These are phyloP conservation scores for Drosophila obscura DNA, from an alignment of 1,140 invertebrate genomes.

Conservation along the genomic window DNA sequence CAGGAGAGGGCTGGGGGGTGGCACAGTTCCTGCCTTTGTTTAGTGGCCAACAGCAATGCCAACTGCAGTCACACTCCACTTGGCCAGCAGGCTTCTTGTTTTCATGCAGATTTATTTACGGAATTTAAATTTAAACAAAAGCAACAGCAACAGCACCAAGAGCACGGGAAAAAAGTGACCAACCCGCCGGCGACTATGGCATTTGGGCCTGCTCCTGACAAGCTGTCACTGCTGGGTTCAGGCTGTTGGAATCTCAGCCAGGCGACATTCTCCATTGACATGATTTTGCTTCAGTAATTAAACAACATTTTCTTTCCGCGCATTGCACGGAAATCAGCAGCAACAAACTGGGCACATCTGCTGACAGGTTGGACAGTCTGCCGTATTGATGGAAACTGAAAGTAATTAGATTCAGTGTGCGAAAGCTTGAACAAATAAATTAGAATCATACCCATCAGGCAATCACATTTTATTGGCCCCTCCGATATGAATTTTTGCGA, in stretches of 20 bases:
- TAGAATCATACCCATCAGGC: no score
- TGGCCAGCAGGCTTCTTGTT: conserved; percentile 26
- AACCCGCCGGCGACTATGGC: conserved; percentile 48
- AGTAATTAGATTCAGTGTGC: no score
- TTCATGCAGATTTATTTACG: conserved; percentile 57
- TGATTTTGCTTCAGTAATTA: conserved; percentile 79
- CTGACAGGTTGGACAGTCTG: conserved; percentile 14
- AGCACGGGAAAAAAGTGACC: conserved; percentile 43
- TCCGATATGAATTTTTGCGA: no score
- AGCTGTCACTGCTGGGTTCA: conserved; percentile 55
- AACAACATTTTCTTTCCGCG: conserved; percentile 75
- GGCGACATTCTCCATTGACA: conserved; percentile 73
- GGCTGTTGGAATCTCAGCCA: conserved; percentile 3
- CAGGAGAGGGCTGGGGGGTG: not conserved
- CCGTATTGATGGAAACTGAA: no score
- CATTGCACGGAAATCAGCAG: conserved; percentile 53
- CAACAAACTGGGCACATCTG: conserved; percentile 12
- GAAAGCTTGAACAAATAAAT: no score
- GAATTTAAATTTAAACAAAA: conserved; percentile 74
- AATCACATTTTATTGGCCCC: no score
- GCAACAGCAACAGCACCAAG: conserved; percentile 9
- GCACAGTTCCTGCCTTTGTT: conserved; percentile 57
- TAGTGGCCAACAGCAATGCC: conserved; percentile 61
- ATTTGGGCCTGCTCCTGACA: conserved; percentile 73
- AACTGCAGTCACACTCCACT: conserved; percentile 55